Conservation (phyloP, 2,113 vertebrate genomes). For the Raja brachyura region DNA sequence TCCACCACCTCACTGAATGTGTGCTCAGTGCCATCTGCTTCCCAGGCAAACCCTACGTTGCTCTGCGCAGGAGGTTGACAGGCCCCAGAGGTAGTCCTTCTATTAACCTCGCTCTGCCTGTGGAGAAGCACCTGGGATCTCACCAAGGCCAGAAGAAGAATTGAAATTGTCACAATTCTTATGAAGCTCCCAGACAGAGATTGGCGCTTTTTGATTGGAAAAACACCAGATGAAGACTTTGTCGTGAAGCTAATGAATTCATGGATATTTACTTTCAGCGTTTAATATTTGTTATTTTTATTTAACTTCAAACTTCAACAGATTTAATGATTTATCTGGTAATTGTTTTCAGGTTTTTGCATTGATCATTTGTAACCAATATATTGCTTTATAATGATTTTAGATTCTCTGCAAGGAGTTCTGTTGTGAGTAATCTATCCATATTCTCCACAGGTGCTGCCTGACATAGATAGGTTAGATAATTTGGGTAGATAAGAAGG, state of each 20-base stretch:
- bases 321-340: too few relatives aligned
- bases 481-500: too few relatives aligned
- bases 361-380: too few relatives aligned
- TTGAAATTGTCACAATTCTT: slow-evolving; percentile 1
- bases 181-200: not conserved
- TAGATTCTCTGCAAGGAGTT: too few relatives aligned
- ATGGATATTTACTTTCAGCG: not conserved
- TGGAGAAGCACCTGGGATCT: not conserved
- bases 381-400: too few relatives aligned
- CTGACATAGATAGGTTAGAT: too few relatives aligned
- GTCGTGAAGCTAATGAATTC: not conserved
- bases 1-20: not conserved
- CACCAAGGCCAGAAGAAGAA: not conserved
- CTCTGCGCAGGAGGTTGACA: not conserved
- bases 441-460: too few relatives aligned
- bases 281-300: not conserved
- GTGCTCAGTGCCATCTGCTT: not conserved
- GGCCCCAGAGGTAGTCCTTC: not conserved
- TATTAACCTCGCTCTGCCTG: not conserved
- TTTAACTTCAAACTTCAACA: not conserved
- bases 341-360: too few relatives aligned
- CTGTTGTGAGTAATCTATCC: too few relatives aligned
- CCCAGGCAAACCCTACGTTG: not conserved
- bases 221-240: not conserved
- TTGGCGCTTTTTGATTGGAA: too few relatives aligned